Evolutionary conservation across 2,797 vertebrate genomes (phyloP), one percentile per base, ranked within the genome.

Genomic region (Lindbergichthys nudifrons): DNA sequence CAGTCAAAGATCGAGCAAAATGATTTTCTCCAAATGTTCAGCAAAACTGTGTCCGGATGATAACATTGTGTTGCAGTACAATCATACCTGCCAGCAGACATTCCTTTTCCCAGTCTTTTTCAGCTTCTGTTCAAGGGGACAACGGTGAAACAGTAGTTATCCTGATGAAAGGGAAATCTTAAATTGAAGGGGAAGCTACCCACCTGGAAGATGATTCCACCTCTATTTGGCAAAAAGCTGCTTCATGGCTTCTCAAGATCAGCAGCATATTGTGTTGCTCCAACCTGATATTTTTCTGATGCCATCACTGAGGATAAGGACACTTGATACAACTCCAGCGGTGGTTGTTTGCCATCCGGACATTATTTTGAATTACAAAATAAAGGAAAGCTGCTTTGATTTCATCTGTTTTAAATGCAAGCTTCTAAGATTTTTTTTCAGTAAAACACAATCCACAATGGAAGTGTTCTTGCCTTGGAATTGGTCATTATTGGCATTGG

Each of bases 11-110:
- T 96, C 93, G 93, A 94, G 94, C 90, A 92, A 95, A 96, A 96
- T 95, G 94, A 96, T 96, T 97, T 96, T 88, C 95, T 94, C 92
- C 93, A 95, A 97, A 97, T 96, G 96, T 96, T 96, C 94, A 88
- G 94, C 95, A 96, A 96, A 97, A 97, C 96, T 96, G 96, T 96
- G 94, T 91, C 92, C 77, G 89, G 92, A 95, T 96, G 97, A 97
- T 97, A 95, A 97, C 94, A 93, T 96, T 95, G 94, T 96, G 90
- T 95, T 91, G 77, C 83, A 83, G 92, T 83, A 93, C 89, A 93
- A 93, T 92, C 89, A 68, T 80, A 91, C 46, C 94, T 94, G 87
- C 93, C 94, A 95, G 92, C 72, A 85, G 58, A 87, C 82, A 51
- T 81, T 82, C 59, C 65, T 65, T 68, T 58, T 58, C 74, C 50